These are phyloP conservation scores for Myoxocephalus aenaeus DNA, from an alignment of 2,797 vertebrate genomes.

Conservation along the genomic window DNA sequence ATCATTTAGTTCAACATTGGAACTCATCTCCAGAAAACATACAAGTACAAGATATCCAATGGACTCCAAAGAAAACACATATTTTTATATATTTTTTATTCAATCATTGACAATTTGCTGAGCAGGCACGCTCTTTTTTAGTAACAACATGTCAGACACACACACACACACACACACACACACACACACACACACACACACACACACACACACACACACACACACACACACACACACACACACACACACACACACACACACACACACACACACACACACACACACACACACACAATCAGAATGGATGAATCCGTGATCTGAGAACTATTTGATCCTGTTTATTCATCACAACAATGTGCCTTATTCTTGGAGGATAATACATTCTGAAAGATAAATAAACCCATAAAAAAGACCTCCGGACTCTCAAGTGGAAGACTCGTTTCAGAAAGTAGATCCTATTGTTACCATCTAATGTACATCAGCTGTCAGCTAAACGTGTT, in stretches of 20 bases:
- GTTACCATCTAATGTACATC: neutral
- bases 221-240: too few relatives aligned
- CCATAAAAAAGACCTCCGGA: neutral
- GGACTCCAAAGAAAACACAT: neutral
- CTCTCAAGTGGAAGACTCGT: neutral
- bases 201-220: too few relatives aligned
- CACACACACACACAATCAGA: too few relatives aligned
- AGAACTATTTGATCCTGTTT: neutral
- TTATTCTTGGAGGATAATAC: neutral
- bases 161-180: neutral
- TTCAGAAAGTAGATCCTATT: neutral
- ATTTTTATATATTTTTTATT: slow-evolving; percentile 30
- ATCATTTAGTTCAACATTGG: neutral
- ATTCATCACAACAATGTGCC: too few relatives aligned
- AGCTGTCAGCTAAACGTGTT: neutral
- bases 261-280: too few relatives aligned
- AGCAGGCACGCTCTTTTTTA: neutral
- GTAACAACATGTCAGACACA: neutral
- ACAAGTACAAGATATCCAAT: neutral
- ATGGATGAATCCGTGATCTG: neutral
- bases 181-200: too few relatives aligned
- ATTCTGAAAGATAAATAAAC: neutral
- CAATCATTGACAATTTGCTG: neutral
- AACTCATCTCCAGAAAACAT: neutral
- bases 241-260: too few relatives aligned